Evolutionary conservation across 2,888 invertebrate species (phyloP).

Genomic region (Dryocosmus kuriphilus): DNA sequence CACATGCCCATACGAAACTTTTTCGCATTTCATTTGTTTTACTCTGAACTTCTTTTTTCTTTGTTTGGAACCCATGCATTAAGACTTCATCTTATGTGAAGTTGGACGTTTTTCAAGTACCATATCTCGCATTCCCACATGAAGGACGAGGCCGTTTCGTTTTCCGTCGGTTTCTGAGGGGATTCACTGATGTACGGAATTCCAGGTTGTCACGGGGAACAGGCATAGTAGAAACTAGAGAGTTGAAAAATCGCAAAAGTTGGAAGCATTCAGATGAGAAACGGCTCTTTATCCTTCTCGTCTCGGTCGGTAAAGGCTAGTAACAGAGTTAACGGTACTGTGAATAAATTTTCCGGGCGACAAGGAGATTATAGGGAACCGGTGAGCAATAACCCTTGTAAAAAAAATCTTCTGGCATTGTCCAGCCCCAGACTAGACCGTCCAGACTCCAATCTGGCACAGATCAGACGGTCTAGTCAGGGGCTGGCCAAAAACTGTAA

Average conservation of each 20-base stretch:
- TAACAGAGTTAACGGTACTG: constrained; percentile 74
- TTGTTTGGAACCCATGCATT: not conserved
- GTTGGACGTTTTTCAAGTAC: not conserved
- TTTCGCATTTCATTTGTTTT: too few species aligned
- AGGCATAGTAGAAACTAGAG: constrained; percentile 8
- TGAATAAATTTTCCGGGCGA: constrained; percentile 74
- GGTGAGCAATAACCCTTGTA: constrained; percentile 53
- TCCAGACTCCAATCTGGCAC: too few species aligned
- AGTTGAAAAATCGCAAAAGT: constrained; percentile 65
- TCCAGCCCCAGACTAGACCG: too few species aligned
- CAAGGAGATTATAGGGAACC: constrained; percentile 68
- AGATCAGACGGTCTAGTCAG: too few species aligned
- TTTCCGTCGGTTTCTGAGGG: not conserved
- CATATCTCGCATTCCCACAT: not conserved
- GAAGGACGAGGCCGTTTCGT: not conserved
- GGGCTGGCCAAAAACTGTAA: too few species aligned
- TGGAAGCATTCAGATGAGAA: constrained; percentile 64
- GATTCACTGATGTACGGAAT: constrained; percentile 20
- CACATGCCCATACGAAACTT: too few species aligned
- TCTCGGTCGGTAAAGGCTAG: constrained; percentile 70
- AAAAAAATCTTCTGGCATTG: too few species aligned
- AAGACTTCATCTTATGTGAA: not conserved
- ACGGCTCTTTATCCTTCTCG: constrained; percentile 59
- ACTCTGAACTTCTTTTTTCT: not conserved
- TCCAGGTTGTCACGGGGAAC: not conserved